Evolutionary conservation across 2,113 vertebrate genomes (phyloP).

Genomic region (Choloepus hoffmanni): DNA sequence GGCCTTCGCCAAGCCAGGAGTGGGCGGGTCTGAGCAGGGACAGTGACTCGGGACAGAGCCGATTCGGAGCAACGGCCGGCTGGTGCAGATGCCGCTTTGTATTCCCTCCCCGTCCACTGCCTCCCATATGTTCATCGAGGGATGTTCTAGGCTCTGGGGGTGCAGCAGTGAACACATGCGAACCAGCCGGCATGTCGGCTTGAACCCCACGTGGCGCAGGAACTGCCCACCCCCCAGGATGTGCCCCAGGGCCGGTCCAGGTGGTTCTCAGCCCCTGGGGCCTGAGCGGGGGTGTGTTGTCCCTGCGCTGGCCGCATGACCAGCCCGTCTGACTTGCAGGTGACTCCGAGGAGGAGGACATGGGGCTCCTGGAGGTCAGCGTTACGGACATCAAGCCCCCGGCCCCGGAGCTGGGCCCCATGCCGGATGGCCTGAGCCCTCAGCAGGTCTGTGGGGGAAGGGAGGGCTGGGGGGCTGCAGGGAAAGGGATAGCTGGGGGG

Average conservation of each 20-base stretch:
- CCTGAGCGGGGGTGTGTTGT: neutral
- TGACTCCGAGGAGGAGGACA: slow-evolving; percentile 93
- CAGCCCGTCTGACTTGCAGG: slow-evolving; percentile 83
- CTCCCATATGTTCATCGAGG: rapidly evolving
- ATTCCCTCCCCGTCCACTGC: neutral
- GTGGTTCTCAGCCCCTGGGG: neutral
- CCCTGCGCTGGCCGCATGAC: neutral
- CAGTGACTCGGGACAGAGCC: neutral
- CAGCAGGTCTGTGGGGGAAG: slow-evolving; percentile 90
- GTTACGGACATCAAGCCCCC: slow-evolving; percentile 93
- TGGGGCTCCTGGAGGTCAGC: slow-evolving; percentile 93
- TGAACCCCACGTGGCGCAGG: rapidly evolving
- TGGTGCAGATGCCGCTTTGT: rapidly evolving
- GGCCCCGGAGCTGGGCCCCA: slow-evolving; percentile 93
- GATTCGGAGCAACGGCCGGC: neutral
- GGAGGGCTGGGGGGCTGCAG: rapidly evolving
- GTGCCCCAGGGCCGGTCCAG: neutral
- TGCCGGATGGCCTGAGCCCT: slow-evolving; percentile 94
- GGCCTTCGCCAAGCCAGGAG: neutral
- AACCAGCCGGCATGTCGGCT: rapidly evolving
- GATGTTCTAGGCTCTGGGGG: neutral
- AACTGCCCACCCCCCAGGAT: neutral
- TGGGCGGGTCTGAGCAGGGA: neutral
- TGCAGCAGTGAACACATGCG: rapidly evolving
- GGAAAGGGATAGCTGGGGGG: neutral